These are phyloP conservation scores for Emesis furor DNA, from an alignment of 2,888 invertebrate species.

Conservation along the genomic window DNA sequence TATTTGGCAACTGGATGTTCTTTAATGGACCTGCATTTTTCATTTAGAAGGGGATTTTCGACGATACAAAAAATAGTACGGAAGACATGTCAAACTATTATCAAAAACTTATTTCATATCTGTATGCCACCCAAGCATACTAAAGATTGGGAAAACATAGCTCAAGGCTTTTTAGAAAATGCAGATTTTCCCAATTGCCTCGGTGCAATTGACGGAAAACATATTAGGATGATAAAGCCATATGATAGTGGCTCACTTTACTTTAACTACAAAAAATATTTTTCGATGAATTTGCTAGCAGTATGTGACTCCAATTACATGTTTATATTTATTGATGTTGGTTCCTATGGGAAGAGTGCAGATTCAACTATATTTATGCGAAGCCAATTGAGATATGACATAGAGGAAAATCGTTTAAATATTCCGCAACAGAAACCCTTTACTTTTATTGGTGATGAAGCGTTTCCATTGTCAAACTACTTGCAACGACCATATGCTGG, in stretches of 20 bases:
- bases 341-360: conserved; percentile 59
- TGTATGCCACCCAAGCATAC: too few relatives aligned
- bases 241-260: conserved; percentile 60
- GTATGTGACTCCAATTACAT: conserved; percentile 66
- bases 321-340: conserved; percentile 65
- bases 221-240: conserved; percentile 7
- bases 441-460: conserved; percentile 63
- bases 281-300: conserved; percentile 64
- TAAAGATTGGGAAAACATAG: too few relatives aligned
- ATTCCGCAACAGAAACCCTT: conserved; percentile 59
- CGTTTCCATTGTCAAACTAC: too few relatives aligned
- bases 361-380: conserved; percentile 62
- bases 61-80: too few relatives aligned
- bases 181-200: conserved; percentile 56
- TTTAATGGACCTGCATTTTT: too few relatives aligned
- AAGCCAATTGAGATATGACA: conserved; percentile 3
- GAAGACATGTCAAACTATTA: too few relatives aligned
- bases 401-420: conserved; percentile 51
- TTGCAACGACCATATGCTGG: too few relatives aligned
- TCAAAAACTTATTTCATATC: too few relatives aligned
- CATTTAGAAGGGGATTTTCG: too few relatives aligned
- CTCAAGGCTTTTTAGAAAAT: conserved; percentile 32
- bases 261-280: conserved; percentile 62
- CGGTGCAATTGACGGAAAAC: conserved; percentile 32
- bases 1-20: too few relatives aligned